These are phyloP conservation scores for Pammene aurita DNA, from an alignment of 2,888 invertebrate genomes.

Conservation along the genomic window DNA sequence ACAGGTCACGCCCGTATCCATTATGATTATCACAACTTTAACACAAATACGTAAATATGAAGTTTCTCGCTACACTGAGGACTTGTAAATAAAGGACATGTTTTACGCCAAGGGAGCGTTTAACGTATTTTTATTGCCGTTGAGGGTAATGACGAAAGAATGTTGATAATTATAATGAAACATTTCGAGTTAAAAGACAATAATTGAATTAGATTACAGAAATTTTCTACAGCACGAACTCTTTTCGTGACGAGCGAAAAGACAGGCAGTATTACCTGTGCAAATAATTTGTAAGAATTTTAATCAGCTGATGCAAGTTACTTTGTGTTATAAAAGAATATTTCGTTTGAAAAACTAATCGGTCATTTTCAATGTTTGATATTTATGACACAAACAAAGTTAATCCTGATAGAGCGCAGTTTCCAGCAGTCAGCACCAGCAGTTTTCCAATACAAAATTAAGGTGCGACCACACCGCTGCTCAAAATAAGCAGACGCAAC, in stretches of 20 bases:
- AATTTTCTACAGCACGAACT: conserved; percentile 76
- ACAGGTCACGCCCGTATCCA: conserved; percentile 79
- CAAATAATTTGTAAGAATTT: conserved; percentile 5
- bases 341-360: too few relatives aligned
- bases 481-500: too few relatives aligned
- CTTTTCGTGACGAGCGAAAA: conserved; percentile 81
- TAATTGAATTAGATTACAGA: conserved; percentile 78
- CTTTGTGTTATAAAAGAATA: neutral
- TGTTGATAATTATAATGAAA: conserved; percentile 54
- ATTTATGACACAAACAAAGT: too few relatives aligned
- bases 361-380: too few relatives aligned
- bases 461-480: too few relatives aligned
- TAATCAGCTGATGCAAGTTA: conserved; percentile 35
- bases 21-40: conserved; percentile 57
- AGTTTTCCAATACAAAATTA: too few relatives aligned
- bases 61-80: conserved; percentile 60
- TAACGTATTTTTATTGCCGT: conserved; percentile 50
- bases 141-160: conserved; percentile 50
- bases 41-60: conserved; percentile 61
- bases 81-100: conserved; percentile 69
- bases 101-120: conserved; percentile 58
- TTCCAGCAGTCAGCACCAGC: too few relatives aligned
- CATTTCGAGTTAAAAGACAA: conserved; percentile 66
- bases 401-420: too few relatives aligned
- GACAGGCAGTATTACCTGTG: conserved; percentile 55